Evolutionary conservation across 37 sponge, comb jelly and placozoan genomes (phyloP).

Genomic region (Chondrilla cf. caribensis): DNA sequence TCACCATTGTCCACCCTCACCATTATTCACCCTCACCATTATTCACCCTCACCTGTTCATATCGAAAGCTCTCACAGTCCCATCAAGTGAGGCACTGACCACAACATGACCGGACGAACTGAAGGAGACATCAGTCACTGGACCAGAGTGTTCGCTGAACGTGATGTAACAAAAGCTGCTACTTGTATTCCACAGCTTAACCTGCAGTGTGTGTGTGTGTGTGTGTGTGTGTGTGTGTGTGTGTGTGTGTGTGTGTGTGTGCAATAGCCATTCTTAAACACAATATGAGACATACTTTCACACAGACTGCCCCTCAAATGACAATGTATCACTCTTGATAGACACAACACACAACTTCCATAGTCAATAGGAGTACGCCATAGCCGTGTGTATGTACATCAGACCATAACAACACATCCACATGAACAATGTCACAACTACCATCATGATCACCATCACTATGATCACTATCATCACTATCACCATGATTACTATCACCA

Average conservation of each 20-base stretch:
- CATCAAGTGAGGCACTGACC: constrained; percentile 89
- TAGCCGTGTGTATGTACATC: no score
- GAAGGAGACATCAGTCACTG: constrained; percentile 78
- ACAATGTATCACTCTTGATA: neutral
- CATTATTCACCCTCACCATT: no score
- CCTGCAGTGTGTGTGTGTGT: constrained; percentile 33
- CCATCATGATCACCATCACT: no score
- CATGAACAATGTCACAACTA: no score
- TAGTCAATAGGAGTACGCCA: no score
- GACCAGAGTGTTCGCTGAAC: constrained; percentile 87
- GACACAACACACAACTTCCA: neutral
- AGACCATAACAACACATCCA: no score
- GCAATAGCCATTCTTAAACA: no score
- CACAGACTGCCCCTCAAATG: neutral
- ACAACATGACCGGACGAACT: constrained; percentile 73
- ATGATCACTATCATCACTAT: no score
- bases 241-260: constrained; percentile 17
- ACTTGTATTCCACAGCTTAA: constrained; percentile 92
- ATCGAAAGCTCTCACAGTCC: constrained; percentile 94
- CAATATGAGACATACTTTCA: neutral
- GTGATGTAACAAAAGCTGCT: constrained; percentile 96
- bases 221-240: neutral
- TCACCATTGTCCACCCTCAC: no score
- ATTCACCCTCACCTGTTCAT: constrained; percentile 90
- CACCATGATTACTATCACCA: no score